Percentiles rank a stretch among this genome's conserved stretches.
Evolutionary conservation across 2,797 vertebrate genomes (phyloP).

Genomic region (Xenops minutus): DNA sequence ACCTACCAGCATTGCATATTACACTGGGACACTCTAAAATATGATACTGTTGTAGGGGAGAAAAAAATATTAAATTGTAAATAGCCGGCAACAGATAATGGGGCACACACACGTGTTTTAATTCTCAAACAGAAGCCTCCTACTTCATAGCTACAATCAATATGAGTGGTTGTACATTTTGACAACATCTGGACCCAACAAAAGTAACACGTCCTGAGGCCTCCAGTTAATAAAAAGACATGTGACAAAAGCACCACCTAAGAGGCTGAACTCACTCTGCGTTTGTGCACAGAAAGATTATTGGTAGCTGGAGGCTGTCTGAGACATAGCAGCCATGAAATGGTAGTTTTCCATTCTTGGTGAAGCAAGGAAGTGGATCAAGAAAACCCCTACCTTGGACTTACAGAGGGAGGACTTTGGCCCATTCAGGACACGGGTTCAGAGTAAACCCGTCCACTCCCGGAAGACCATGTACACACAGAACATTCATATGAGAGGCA

Average conservation of each 20-base stretch:
- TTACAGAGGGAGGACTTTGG: background rate
- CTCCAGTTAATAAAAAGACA: background rate
- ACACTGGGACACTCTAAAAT: background rate
- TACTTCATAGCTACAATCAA: background rate
- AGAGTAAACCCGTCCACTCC: too few species aligned
- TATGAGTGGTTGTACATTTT: background rate
- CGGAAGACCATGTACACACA: too few species aligned
- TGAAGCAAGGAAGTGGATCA: background rate
- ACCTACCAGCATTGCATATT: background rate
- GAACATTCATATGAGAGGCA: too few species aligned
- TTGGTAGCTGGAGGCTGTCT: fast-evolving
- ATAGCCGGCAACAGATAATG: background rate
- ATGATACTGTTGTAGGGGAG: background rate
- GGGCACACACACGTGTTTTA: background rate
- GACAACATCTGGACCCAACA: background rate
- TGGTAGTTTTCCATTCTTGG: background rate
- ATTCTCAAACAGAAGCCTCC: background rate
- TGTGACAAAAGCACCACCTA: background rate
- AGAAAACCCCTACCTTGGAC: background rate
- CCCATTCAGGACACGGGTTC: background rate
- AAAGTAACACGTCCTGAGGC: background rate
- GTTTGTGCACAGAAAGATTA: background rate
- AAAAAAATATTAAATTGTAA: background rate
- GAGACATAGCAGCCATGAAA: background rate
- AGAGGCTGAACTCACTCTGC: background rate